Evolutionary conservation across 2,113 vertebrate species (phyloP), one percentile per base, ranked within the genome.

Genomic region (Psilopogon haemacephalus): DNA sequence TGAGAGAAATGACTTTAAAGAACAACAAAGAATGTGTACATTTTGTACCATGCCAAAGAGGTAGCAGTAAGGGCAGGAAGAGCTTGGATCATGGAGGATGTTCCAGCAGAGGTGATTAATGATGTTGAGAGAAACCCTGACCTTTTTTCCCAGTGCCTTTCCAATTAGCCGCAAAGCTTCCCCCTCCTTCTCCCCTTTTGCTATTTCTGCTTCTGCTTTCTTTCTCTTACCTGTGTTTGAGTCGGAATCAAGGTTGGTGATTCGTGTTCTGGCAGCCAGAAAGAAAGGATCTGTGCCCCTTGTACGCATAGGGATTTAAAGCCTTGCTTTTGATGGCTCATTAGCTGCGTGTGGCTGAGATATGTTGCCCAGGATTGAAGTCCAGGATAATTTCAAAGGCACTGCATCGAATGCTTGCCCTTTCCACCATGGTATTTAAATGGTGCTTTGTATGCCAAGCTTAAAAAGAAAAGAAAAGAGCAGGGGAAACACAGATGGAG

Each of bases 381-480:
- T 95, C 92, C 70, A 96, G 89, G 94, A 94, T 93, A 90, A 93
- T 96, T 97, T 94, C 89, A 96, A 92, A 96, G 93, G 82, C 82
- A 91, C 92, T 96, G 81, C 91, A 86, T 79, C 0, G 67, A 94
- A 86, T 77, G 90, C 56, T 67, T 93, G 76, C 81, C 91, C 88
- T 95, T 97, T 94, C 91, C 80, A 86, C 60, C 55, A 88, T 37
- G 50, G 71, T 90, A 79, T 95, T 94, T 97, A 96, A 94, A 90
- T 74, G 93, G 81, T 83, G 74, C 63, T 95, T 68, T 44, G 63
- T 80, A 95, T 95, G 89, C 87, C 80, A 69, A 48, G 74, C 72
- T 90, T 86, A 58, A 56, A 95, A 55, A 54, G 89, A 55, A 54
- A 91, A 54, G 16, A 54, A 86, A 93, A 77, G 28, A 71, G 68